Base-by-base conservation (phyloP, 2,113 vertebrate genomes). In the Rhombomys opimus region DNA sequence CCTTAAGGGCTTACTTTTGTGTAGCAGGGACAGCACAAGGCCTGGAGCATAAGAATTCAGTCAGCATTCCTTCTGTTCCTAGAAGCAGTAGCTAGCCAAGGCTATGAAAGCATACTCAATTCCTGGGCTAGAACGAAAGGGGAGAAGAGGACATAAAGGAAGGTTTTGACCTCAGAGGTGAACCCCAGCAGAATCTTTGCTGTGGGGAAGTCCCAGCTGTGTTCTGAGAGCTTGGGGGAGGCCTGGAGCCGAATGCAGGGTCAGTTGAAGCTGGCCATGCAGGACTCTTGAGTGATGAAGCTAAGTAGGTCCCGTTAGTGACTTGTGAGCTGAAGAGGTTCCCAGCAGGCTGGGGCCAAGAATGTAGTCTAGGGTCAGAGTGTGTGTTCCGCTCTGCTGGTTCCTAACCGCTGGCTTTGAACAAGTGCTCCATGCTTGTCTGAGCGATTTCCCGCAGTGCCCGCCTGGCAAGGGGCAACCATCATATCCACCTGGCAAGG, bases 321-420 rank as follows among this genome's bases (percentile, higher is more conserved):
- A 89, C 85, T 41, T 75, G 50, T 23, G 70, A 65, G 11, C 13
- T 27, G 46, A 27, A 32, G 46, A 20, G 22, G 4, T 46, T 57
- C 57, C 72, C 0, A 0, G 0, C 3, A 61, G 15, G 1, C 1
- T 14, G 0, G 30, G 9, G 57, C 75, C 0, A 32, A 65, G 59
- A 67, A 11, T 35, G 9, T 10, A 2, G n/a, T n/a, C 87, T 22
- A 32, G 87, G 59, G 35, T 63, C 9, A 70, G 61, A 59, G 50
- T 25, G 54, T 59, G 1, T 25, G 84, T 67, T 20, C 9, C 7
- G 23, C 59, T 35, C 89, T 90, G 86, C 18, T 23, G 0, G 3
- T 68, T 17, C 46, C 46, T 30, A 59, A 20, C 22, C 1, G 12
- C 57, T 8, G 17, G n/a, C 52, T 80, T 52, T 65, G 78, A n/a